These are phyloP conservation scores for Cerastoderma edule DNA, from an alignment of 2,888 invertebrate genomes.

Conservation along the genomic window DNA sequence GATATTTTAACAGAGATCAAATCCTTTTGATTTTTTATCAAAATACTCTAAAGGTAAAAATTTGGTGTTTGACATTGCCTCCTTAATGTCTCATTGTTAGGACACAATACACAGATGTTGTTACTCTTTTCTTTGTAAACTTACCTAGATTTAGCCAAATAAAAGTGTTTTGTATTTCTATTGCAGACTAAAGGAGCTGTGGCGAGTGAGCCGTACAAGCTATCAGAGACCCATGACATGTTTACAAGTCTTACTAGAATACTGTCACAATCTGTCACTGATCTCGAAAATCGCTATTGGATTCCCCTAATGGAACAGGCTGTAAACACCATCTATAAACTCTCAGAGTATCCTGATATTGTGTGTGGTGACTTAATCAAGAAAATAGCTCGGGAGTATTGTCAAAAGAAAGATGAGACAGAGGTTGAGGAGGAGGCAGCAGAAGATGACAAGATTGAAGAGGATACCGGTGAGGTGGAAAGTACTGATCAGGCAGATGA, in stretches of 20 bases:
- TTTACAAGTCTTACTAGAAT: slow-evolving; percentile 85
- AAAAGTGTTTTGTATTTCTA: too few species aligned
- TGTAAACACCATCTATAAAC: slow-evolving; percentile 87
- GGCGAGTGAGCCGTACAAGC: slow-evolving; percentile 82
- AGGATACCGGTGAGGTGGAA: slow-evolving; percentile 20
- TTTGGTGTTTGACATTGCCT: too few species aligned
- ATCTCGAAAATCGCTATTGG: slow-evolving; percentile 85
- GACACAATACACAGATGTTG: too few species aligned
- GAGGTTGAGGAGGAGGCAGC: slow-evolving; percentile 8
- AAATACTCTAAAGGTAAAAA: too few species aligned
- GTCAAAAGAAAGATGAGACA: slow-evolving; percentile 1
- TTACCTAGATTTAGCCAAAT: too few species aligned
- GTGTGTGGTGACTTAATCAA: slow-evolving; percentile 81
- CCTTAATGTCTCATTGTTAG: too few species aligned
- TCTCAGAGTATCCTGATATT: slow-evolving; percentile 87
- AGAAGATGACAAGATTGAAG: neutral
- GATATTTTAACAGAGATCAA: too few species aligned
- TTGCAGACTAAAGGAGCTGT: slow-evolving; percentile 76
- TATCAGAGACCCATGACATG: slow-evolving; percentile 86
- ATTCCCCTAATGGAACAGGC: slow-evolving; percentile 87
- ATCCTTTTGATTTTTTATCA: too few species aligned
- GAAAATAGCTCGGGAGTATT: slow-evolving; percentile 58
- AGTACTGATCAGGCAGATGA: slow-evolving; percentile 11
- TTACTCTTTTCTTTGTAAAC: too few species aligned
- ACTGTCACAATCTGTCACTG: slow-evolving; percentile 83